Evolutionary conservation across 2,888 invertebrate species (phyloP).

Genomic region (Trichogramma evanescens): DNA sequence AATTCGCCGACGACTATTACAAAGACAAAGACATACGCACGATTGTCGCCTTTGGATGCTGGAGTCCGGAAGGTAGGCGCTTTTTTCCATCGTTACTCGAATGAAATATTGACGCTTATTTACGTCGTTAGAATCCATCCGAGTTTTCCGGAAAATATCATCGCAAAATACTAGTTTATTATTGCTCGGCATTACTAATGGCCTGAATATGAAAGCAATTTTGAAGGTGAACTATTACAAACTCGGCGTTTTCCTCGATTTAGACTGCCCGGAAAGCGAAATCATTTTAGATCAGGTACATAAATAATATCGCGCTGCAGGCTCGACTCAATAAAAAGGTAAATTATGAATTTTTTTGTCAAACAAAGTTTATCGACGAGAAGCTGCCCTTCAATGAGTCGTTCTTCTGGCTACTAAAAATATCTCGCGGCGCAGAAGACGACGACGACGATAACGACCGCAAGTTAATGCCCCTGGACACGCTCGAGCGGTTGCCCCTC

Average conservation of each 20-base stretch:
- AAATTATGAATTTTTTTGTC: neutral
- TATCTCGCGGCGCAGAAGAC: neutral
- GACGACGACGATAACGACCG: neutral
- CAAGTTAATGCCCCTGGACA: slow-evolving; percentile 19
- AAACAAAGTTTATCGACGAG: slow-evolving; percentile 23
- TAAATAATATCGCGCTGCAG: neutral
- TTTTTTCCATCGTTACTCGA: neutral
- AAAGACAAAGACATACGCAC: slow-evolving; percentile 19
- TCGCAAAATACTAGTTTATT: slow-evolving; percentile 16
- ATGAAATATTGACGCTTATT: neutral
- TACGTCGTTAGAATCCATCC: slow-evolving; percentile 16
- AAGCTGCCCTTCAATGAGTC: slow-evolving; percentile 33
- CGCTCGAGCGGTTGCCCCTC: slow-evolving; percentile 26
- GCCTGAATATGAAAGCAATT: slow-evolving; percentile 22
- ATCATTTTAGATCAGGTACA: slow-evolving; percentile 29
- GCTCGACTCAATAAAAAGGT: neutral
- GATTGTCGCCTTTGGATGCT: slow-evolving; percentile 27
- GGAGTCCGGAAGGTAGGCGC: slow-evolving; percentile 22
- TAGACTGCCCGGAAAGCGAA: slow-evolving; percentile 29
- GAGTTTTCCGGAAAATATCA: slow-evolving; percentile 19
- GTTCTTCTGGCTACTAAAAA: slow-evolving; percentile 33
- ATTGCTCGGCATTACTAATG: slow-evolving; percentile 24
- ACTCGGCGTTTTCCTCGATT: slow-evolving; percentile 30
- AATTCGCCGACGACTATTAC: slow-evolving; percentile 24
- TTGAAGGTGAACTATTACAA: slow-evolving; percentile 32